Percentiles rank a stretch among this genome's conserved stretches.
Conservation (phyloP, 2,113 vertebrate genomes). For the Hippocampus guttulatus region DNA sequence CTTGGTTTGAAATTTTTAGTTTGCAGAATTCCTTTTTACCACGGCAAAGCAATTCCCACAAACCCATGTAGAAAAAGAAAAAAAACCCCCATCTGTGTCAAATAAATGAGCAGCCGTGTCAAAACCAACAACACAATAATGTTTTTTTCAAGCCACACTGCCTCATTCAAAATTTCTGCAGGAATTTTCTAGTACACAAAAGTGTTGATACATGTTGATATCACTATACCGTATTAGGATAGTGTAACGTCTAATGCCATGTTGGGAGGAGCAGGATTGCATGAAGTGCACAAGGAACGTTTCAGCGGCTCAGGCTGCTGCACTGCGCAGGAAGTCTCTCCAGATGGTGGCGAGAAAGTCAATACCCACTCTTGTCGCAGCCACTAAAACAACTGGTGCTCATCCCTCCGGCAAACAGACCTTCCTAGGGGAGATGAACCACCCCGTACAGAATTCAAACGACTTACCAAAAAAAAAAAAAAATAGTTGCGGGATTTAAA, state of each 20-base stretch:
- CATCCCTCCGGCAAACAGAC: constrained; percentile 21
- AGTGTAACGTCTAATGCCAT: background rate
- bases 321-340: constrained; percentile 19
- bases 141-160: too few species aligned
- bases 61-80: too few species aligned
- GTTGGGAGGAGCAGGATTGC: constrained; percentile 9
- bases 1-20: too few species aligned
- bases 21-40: too few species aligned
- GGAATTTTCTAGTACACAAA: too few species aligned
- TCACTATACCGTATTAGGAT: background rate
- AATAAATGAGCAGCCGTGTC: too few species aligned
- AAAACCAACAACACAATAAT: too few species aligned
- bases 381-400: constrained; percentile 41
- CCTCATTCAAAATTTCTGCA: too few species aligned
- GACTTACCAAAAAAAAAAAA: background rate
- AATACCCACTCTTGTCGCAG: constrained; percentile 31
- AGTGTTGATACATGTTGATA: too few species aligned
- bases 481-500: background rate
- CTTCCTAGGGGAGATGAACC: constrained; percentile 14
- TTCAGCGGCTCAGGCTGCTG: background rate
- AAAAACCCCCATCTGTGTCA: too few species aligned
- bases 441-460: background rate
- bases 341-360: constrained; percentile 20
- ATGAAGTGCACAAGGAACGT: background rate
- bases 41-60: too few species aligned